Evolutionary conservation across 2,113 vertebrate species (phyloP).

Genomic region (Zingel zingel): DNA sequence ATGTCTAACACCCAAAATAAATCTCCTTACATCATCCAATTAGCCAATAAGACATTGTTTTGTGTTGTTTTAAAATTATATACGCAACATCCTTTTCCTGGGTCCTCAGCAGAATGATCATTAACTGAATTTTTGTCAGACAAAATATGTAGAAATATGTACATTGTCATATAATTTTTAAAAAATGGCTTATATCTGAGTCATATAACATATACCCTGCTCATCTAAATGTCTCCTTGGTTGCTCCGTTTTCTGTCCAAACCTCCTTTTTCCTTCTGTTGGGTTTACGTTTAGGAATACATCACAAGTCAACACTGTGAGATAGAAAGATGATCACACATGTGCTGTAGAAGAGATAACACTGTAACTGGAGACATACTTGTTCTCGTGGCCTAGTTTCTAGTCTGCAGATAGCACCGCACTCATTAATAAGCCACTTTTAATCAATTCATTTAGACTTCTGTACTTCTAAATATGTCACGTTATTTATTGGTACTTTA

Average conservation of each 20-base stretch:
- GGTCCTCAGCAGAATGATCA: not conserved
- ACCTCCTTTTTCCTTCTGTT: not conserved
- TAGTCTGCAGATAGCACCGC: not conserved
- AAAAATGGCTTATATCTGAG: not conserved
- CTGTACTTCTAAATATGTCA: not conserved
- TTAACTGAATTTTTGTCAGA: not conserved
- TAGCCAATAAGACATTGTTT: not conserved
- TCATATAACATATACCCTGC: not conserved
- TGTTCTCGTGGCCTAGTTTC: conserved; percentile 57
- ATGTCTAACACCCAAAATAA: not conserved
- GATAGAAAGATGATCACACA: conserved; percentile 65
- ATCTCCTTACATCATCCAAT: not conserved
- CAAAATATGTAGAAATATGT: not conserved
- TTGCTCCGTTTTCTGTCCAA: not conserved
- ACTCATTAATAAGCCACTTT: conserved; percentile 4
- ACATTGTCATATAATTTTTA: not conserved
- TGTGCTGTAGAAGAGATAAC: conserved; percentile 48
- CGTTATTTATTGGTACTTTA: not conserved
- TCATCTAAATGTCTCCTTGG: not conserved
- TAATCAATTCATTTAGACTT: not conserved
- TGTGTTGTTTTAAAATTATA: not conserved
- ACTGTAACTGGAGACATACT: conserved; percentile 68
- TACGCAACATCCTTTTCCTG: not conserved
- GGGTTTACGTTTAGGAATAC: not conserved
- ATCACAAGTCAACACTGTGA: conserved; percentile 30